Percentiles rank a stretch among this genome's conserved stretches.
Evolutionary conservation across 2,797 vertebrate species (phyloP).

Genomic region (Enteromius afrohamiltoni): DNA sequence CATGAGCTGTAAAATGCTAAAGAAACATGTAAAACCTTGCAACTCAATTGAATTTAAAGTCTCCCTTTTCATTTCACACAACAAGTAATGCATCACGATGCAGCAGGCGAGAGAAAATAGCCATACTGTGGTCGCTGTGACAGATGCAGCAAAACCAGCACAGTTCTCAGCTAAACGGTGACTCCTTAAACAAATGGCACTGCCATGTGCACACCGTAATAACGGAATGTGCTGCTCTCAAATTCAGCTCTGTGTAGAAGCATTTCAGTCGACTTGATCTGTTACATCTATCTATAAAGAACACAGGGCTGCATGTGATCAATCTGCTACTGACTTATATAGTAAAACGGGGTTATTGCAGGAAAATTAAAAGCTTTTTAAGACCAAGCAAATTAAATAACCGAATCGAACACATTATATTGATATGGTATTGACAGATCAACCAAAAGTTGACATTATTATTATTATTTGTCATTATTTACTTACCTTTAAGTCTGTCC

Average conservation of each 20-base stretch:
- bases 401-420: background rate
- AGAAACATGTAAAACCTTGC: conserved; percentile 12
- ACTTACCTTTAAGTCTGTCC: background rate
- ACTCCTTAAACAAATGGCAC: conserved; percentile 43
- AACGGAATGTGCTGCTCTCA: conserved; percentile 19
- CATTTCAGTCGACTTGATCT: background rate
- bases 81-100: conserved; percentile 11
- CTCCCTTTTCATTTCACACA: conserved; percentile 29
- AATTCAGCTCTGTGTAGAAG: conserved; percentile 5
- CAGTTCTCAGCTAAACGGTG: conserved; percentile 41
- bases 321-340: background rate
- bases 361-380: background rate
- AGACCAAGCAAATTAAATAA: background rate
- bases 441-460: too few species aligned
- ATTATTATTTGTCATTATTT: background rate
- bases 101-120: conserved; percentile 44
- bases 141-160: conserved; percentile 46
- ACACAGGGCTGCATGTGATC: background rate
- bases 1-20: conserved; percentile 11
- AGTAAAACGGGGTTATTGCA: background rate
- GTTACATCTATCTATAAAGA: background rate
- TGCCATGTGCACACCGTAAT: conserved; percentile 23
- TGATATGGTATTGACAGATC: background rate
- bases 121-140: conserved; percentile 12
- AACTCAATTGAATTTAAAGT: conserved; percentile 31